Base-by-base conservation (phyloP, 2,113 vertebrate species). In the Lepisosteus oculatus region DNA sequence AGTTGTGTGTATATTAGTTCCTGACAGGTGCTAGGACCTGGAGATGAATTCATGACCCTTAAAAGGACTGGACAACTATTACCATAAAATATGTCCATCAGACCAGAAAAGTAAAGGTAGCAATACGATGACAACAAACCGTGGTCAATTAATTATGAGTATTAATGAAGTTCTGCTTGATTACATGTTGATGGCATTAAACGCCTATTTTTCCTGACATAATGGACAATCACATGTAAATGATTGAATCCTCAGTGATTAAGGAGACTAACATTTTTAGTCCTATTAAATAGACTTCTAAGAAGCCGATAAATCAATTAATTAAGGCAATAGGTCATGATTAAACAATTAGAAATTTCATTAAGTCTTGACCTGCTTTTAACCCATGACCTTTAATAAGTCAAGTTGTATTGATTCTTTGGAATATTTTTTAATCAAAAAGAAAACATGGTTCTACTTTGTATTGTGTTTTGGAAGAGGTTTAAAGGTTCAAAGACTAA, bases 141-240 rank as follows among this genome's bases (percentile, higher is more conserved):
- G 85, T 89, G 90, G 86, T 88, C 87, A 89, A 91, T 92, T 93
- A 90, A 92, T 90, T 91, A 90, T 86, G 80, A 78, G 80, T 85
- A 90, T 90, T 91, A 91, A 91, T 92, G 85, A 90, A 87, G 89
- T 89, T 90, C 84, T 90, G 89, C 88, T 90, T 91, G 89, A 92
- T 90, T 91, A 88, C 87, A 81, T 85, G 81, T 83, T 85, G 81
- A 84, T 88, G 84, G 79, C 81, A 85, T 88, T 84, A 84, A 89
- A 87, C 75, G 79, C 80, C 83, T 85, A 79, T 85, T 88, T 88
- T 84, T 80, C 77, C 76, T 85, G 87, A 83, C 84, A 84, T 85
- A 87, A 91, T 88, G 84, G 86, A 87, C 86, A 85, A 77, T 87
- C 76, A 80, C 81, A 84, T 79, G 83, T 88, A 89, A 90, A 91